A percentile compares a stretch with the other conserved stretches of the same genome.
Evolutionary conservation across 2,888 invertebrate species (phyloP).

Genomic region (Ectemnius continuus): DNA sequence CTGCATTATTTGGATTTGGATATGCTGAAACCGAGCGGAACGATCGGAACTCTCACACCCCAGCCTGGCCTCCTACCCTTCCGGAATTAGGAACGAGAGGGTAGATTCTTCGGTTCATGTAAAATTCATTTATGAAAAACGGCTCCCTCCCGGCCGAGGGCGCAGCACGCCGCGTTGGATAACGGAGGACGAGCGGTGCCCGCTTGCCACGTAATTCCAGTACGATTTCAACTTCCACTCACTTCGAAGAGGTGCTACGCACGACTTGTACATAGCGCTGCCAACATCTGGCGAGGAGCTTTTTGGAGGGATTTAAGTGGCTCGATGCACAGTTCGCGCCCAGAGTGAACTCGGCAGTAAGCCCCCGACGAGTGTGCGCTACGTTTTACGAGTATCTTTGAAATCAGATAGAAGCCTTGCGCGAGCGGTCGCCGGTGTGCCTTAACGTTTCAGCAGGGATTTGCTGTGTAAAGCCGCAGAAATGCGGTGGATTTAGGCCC

Average conservation of each 20-base stretch:
- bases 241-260: too few species aligned
- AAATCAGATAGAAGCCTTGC: too few species aligned
- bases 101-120: not conserved
- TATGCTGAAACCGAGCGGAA: not conserved
- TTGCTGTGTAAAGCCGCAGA: constrained; percentile 24
- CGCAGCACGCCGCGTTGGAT: too few species aligned
- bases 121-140: constrained; percentile 9
- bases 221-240: not conserved
- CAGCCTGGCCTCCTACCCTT: not conserved
- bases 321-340: too few species aligned
- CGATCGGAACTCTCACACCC: not conserved
- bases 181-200: not conserved
- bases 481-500: constrained; percentile 31
- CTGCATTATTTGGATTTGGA: not conserved
- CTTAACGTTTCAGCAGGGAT: constrained; percentile 9
- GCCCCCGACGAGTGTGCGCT: too few species aligned
- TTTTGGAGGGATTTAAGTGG: too few species aligned
- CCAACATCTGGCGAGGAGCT: too few species aligned
- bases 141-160: not conserved
- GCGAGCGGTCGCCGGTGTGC: too few species aligned
- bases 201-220: not conserved
- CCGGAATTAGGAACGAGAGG: not conserved
- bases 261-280: too few species aligned
- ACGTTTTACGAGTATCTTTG: too few species aligned
- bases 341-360: too few species aligned